Conservation (phyloP, 2,797 vertebrate species). For the Acanthurus lineatus region DNA sequence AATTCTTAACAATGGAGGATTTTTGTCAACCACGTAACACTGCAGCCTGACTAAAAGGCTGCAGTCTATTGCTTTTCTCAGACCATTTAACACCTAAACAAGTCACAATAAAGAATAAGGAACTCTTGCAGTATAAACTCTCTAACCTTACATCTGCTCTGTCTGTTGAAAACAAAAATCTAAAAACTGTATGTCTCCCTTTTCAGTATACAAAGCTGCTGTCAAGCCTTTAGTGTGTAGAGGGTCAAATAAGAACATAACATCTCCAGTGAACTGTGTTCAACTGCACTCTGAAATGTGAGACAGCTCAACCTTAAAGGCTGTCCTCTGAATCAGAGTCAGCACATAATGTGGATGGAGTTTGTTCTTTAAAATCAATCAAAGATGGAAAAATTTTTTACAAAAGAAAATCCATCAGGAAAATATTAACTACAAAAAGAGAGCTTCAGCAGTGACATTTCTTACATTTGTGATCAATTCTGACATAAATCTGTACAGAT, state of each 20-base stretch:
- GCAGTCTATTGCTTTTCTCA: conserved; percentile 69
- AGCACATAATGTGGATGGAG: conserved; percentile 8
- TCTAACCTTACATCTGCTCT: conserved; percentile 23
- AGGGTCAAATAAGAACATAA: conserved; percentile 45
- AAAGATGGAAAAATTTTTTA: conserved; percentile 7
- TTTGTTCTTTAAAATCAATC: conserved; percentile 24
- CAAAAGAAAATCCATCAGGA: conserved; percentile 14
- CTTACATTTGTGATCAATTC: conserved; percentile 45
- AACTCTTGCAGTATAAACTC: conserved; percentile 14
- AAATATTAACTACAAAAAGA: conserved; percentile 29
- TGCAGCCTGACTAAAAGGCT: conserved; percentile 46
- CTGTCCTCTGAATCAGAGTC: conserved; percentile 18
- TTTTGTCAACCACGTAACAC: conserved; percentile 43
- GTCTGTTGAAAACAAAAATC: conserved; percentile 13
- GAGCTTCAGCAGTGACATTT: conserved; percentile 37
- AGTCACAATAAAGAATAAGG: conserved; percentile 42
- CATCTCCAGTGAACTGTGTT: conserved; percentile 23
- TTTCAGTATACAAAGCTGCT: conserved; percentile 11
- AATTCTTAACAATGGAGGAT: conserved; percentile 46
- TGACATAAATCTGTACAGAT: conserved; percentile 72
- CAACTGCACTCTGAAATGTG: conserved; percentile 33
- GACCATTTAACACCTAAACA: conserved; percentile 61
- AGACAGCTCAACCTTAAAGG: conserved; percentile 21
- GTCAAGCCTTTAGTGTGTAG: conserved; percentile 19
- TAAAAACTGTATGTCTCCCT: conserved; percentile 13